Evolutionary conservation across 2,113 vertebrate species (phyloP).

Genomic region (Semnopithecus entellus): DNA sequence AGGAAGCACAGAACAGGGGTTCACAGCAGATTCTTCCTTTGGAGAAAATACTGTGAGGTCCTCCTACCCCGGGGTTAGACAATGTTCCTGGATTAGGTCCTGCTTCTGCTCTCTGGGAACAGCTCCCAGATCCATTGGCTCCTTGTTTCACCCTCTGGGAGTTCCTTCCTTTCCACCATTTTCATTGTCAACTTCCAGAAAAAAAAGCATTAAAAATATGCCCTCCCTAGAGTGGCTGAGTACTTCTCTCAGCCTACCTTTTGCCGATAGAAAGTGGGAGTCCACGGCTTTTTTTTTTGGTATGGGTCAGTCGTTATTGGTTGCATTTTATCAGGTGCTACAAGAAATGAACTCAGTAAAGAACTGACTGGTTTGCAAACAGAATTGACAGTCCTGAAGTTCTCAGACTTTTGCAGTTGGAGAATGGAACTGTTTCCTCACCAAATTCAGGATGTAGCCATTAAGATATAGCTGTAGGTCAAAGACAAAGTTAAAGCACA

Average conservation of each 20-base stretch:
- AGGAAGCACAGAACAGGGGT: not conserved
- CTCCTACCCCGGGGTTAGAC: not conserved
- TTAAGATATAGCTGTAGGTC: not conserved
- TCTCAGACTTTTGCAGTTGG: not conserved
- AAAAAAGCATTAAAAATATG: not conserved
- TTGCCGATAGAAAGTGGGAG: not conserved
- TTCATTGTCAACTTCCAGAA: not conserved
- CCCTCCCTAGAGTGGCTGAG: not conserved
- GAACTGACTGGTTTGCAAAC: not conserved
- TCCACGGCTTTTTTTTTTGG: not conserved
- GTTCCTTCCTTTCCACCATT: not conserved
- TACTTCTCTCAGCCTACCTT: not conserved
- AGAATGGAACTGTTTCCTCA: not conserved
- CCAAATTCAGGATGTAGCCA: not conserved
- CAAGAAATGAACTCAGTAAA: not conserved
- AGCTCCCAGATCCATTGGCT: not conserved
- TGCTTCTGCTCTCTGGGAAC: not conserved
- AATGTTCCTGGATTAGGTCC: not conserved
- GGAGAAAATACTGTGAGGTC: not conserved
- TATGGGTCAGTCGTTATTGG: not conserved
- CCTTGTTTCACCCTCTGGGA: not conserved
- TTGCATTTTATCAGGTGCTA: not conserved
- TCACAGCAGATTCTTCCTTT: not conserved
- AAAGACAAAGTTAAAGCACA: not conserved
- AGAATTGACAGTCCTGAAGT: not conserved